Conservation (phyloP, 2,797 vertebrate species). For the Acrocephalus scirpaceus region DNA sequence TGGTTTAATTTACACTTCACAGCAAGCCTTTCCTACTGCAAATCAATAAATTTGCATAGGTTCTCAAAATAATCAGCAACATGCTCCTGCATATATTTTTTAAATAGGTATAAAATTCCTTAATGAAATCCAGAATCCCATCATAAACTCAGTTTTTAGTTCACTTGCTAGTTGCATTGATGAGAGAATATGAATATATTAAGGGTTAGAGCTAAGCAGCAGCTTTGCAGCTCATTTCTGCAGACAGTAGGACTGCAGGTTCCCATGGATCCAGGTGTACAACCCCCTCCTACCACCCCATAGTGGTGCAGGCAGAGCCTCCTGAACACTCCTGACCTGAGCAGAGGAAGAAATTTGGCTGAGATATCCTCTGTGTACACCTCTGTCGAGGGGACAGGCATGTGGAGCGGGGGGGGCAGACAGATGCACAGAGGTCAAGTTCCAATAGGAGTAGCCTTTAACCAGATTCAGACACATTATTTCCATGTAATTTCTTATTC, state of each 20-base stretch:
- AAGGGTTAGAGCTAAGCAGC: not conserved
- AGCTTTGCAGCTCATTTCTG: not conserved
- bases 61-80: constrained; percentile 58
- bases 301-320: not conserved
- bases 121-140: constrained; percentile 42
- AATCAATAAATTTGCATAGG: constrained; percentile 60
- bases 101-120: constrained; percentile 40
- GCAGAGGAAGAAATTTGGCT: not conserved
- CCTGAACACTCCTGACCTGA: not conserved
- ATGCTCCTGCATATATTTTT: constrained; percentile 47
- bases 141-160: not conserved
- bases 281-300: not conserved
- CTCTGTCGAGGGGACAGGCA: not conserved
- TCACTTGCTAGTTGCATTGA: not conserved
- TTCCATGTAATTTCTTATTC: not conserved
- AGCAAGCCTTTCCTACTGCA: constrained; percentile 41
- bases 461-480: not conserved
- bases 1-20: constrained; percentile 57
- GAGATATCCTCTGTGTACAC: not conserved
- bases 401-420: rapidly evolving
- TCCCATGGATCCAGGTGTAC: not conserved
- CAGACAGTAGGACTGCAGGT: not conserved
- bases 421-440: rapidly evolving
- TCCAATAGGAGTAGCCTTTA: not conserved
- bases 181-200: not conserved